Evolutionary conservation across 2,113 vertebrate species (phyloP).

Genomic region (Oreochromis aureus): DNA sequence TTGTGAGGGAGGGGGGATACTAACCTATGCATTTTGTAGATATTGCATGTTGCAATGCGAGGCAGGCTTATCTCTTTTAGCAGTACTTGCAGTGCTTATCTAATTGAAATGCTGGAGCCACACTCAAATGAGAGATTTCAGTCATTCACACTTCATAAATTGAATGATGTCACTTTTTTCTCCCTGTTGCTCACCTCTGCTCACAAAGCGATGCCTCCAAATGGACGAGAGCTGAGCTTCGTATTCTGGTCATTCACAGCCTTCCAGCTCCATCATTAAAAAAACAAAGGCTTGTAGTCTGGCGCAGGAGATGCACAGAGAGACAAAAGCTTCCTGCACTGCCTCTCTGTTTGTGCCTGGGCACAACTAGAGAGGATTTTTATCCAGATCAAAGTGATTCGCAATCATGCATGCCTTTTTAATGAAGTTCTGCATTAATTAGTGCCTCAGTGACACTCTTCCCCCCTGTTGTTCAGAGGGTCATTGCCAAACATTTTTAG

Average conservation of each 20-base stretch:
- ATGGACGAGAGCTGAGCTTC: slow-evolving; percentile 15
- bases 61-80: background rate
- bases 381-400: slow-evolving; percentile 64
- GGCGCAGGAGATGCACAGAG: slow-evolving; percentile 19
- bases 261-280: slow-evolving; percentile 47
- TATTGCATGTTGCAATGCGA: background rate
- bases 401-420: slow-evolving; percentile 73
- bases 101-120: slow-evolving; percentile 35
- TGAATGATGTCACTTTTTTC: slow-evolving; percentile 21
- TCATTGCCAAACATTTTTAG: background rate
- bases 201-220: background rate
- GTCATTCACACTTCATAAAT: slow-evolving; percentile 22
- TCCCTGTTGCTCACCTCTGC: slow-evolving; percentile 5
- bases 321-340: slow-evolving; percentile 31
- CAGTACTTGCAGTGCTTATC: background rate
- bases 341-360: slow-evolving; percentile 19
- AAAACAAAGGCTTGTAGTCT: slow-evolving; percentile 41
- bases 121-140: slow-evolving; percentile 2
- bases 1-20: background rate
- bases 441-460: slow-evolving; percentile 22
- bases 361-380: slow-evolving; percentile 35
- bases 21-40: background rate
- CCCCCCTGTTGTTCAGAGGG: background rate
- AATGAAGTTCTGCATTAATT: slow-evolving; percentile 71
- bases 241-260: slow-evolving; percentile 44